Evolutionary conservation across 2,888 invertebrate genomes (phyloP).

Genomic region (Unio pictorum): DNA sequence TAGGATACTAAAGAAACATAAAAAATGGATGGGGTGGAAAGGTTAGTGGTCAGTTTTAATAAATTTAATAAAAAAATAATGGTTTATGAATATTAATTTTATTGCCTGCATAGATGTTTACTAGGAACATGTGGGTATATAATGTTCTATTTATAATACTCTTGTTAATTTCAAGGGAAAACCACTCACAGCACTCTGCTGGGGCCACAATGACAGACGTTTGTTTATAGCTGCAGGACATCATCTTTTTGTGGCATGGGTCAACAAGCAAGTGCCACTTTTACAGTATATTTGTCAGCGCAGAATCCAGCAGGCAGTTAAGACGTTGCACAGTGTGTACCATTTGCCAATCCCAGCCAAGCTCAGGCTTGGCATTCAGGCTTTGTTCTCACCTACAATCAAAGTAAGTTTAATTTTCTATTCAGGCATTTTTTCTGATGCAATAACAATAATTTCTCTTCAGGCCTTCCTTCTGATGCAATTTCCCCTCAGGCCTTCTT

Average conservation of each 20-base stretch:
- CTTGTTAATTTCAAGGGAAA: conserved; percentile 67
- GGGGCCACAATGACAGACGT: conserved; percentile 98
- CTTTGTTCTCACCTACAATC: conserved; percentile 82
- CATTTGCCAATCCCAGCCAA: conserved; percentile 89
- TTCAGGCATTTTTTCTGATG: no score
- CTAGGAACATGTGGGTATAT: no score
- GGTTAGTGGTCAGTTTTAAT: no score
- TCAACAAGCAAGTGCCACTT: conserved; percentile 90
- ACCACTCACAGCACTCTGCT: conserved; percentile 92
- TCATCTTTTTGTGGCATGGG: conserved; percentile 91
- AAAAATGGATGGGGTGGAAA: no score
- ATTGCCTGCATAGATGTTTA: no score
- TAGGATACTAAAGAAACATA: no score
- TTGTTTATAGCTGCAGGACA: conserved; percentile 94
- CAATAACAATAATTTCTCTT: no score
- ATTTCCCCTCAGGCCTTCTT: no score
- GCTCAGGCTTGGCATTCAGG: conserved; percentile 73
- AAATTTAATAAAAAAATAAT: no score
- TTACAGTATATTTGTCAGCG: conserved; percentile 91
- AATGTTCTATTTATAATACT: no score
- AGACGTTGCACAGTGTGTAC: conserved; percentile 82
- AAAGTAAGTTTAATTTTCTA: conserved; percentile 77
- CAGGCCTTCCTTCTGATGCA: no score
- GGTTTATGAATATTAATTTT: no score
- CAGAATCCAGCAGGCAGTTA: conserved; percentile 69